Percentiles rank a stretch among this genome's conserved stretches.
Evolutionary conservation across 2,797 vertebrate genomes (phyloP).

Genomic region (Psittacula derbiana): DNA sequence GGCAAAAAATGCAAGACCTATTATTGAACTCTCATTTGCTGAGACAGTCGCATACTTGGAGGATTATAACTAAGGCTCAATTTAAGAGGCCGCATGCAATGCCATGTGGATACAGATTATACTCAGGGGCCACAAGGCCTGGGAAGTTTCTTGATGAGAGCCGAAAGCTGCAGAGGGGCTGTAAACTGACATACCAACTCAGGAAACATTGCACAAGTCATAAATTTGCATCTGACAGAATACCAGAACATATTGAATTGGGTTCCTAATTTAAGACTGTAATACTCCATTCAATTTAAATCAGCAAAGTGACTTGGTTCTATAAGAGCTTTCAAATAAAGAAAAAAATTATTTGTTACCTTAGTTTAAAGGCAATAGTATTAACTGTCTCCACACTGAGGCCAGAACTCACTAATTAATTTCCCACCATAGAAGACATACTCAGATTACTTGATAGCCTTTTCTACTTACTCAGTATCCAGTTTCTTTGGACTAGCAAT

Average conservation of each 20-base stretch:
- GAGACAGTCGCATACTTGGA: neutral
- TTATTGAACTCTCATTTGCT: neutral
- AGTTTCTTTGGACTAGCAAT: conserved; percentile 94
- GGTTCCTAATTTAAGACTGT: neutral
- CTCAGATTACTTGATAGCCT: neutral
- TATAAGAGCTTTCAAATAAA: neutral
- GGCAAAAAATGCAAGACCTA: neutral
- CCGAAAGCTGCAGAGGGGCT: neutral
- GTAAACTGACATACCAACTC: neutral
- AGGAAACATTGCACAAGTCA: neutral
- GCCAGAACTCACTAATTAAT: neutral
- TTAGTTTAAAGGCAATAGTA: neutral
- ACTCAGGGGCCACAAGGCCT: neutral
- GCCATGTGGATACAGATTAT: neutral
- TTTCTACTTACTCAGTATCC: conserved; percentile 90
- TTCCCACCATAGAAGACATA: neutral
- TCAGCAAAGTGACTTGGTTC: neutral
- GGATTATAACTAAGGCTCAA: neutral
- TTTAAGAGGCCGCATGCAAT: neutral
- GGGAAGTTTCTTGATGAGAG: neutral
- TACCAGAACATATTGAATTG: neutral
- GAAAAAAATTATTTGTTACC: neutral
- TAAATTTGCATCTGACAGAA: neutral
- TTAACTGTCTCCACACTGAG: neutral
- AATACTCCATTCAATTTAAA: neutral